A percentile compares a stretch with the other conserved stretches of the same genome.
Conservation (phyloP, 2,888 invertebrate genomes). For the Agriopis marginaria region DNA sequence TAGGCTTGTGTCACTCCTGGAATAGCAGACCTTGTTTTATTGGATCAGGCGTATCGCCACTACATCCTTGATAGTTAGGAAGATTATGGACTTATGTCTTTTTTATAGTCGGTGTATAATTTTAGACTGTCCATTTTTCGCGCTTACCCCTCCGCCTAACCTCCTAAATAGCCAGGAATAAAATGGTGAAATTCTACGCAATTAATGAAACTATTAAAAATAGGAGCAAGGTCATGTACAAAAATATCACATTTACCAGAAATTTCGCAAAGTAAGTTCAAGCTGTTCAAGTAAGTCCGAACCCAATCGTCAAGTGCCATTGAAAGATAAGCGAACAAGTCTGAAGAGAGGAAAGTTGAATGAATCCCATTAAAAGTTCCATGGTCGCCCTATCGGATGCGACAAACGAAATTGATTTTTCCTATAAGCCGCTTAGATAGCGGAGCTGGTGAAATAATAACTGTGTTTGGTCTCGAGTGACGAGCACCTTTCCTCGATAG, state of each 20-base stretch:
- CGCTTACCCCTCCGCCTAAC: no score
- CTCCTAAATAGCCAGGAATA: no score
- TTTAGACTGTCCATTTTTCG: no score
- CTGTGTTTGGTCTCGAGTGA: conserved; percentile 51
- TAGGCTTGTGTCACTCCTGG: no score
- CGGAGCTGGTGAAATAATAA: conserved; percentile 66
- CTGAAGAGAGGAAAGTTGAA: conserved; percentile 29
- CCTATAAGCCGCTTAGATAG: conserved; percentile 77
- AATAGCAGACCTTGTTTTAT: no score
- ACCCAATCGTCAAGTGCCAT: conserved; percentile 32
- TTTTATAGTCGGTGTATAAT: no score
- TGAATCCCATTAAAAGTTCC: conserved; percentile 28
- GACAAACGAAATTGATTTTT: conserved; percentile 77
- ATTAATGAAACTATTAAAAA: background rate
- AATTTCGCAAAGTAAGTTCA: background rate
- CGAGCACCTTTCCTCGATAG: conserved; percentile 27
- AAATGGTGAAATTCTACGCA: no score
- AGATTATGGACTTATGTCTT: no score
- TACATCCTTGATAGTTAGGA: no score
- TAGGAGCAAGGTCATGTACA: conserved; percentile 1
- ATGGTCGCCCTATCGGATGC: conserved; percentile 59
- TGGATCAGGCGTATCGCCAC: no score
- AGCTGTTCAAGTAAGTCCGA: conserved; percentile 24
- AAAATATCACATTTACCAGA: background rate
- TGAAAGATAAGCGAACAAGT: conserved; percentile 32